A percentile compares a stretch with the other conserved stretches of the same genome.
These are phyloP conservation scores for Oophaga sylvatica DNA, from an alignment of 2,797 vertebrate species.

Conservation along the genomic window DNA sequence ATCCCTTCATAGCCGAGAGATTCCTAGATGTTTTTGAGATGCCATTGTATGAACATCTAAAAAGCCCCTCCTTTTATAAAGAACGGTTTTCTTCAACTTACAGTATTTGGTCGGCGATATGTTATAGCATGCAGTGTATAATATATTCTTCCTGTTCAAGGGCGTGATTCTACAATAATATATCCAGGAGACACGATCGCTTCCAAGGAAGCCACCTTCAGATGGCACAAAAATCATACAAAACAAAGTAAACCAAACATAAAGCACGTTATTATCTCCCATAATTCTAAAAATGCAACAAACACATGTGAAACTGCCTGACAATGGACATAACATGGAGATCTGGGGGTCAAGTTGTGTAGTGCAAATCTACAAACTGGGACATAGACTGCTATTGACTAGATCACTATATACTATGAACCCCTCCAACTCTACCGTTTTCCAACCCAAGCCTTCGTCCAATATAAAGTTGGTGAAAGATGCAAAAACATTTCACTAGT, in stretches of 20 bases:
- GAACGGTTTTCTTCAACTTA: neutral
- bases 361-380: conserved; percentile 22
- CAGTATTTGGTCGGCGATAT: conserved; percentile 30
- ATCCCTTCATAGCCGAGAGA: conserved; percentile 10
- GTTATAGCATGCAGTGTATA: conserved; percentile 23
- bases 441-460: neutral
- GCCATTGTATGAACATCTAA: conserved; percentile 20
- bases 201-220: conserved; percentile 15
- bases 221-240: neutral
- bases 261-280: neutral
- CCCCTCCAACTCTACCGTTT: neutral
- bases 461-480: neutral
- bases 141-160: conserved; percentile 4
- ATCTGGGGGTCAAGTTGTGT: conserved; percentile 17
- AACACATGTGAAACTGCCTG: conserved; percentile 17
- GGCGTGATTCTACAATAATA: conserved; percentile 24
- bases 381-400: conserved; percentile 22
- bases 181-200: neutral
- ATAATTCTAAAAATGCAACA: conserved; percentile 38
- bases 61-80: neutral
- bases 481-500: neutral
- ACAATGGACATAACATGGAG: neutral
- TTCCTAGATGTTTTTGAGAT: neutral
- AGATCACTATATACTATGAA: conserved; percentile 1
- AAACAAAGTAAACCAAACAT: neutral